These are phyloP conservation scores for Chironex yamaguchii DNA, from an alignment of 30 jellyfish, hydroid and myxozoan genomes.

Conservation along the genomic window DNA sequence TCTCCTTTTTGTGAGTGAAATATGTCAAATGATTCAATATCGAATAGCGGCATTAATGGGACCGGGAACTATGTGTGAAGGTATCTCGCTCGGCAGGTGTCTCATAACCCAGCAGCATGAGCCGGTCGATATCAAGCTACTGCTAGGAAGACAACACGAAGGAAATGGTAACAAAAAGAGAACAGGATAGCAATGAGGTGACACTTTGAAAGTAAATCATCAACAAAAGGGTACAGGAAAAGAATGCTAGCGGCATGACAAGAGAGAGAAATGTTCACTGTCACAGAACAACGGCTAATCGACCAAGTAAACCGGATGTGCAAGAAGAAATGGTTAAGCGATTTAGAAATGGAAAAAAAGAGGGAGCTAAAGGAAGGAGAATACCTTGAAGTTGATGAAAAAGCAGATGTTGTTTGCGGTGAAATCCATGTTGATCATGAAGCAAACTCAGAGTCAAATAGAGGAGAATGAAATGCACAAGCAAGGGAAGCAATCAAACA, in stretches of 20 bases:
- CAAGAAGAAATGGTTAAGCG: slow-evolving; percentile 11
- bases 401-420: slow-evolving; percentile 16
- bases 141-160: not conserved
- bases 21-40: not conserved
- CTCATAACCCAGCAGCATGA: not conserved
- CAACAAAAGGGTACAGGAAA: not conserved
- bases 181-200: not conserved
- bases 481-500: not conserved
- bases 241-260: not conserved
- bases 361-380: slow-evolving; percentile 30
- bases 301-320: not conserved
- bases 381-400: slow-evolving; percentile 36
- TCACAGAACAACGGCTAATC: not conserved
- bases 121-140: not conserved
- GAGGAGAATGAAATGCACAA: not conserved
- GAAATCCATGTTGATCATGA: slow-evolving; percentile 11
- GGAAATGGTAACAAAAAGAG: not conserved
- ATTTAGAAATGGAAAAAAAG: not conserved
- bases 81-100: not conserved
- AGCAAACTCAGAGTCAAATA: not conserved
- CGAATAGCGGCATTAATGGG: not conserved
- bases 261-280: not conserved
- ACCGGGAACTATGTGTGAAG: not conserved
- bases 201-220: not conserved
- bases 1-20: not conserved